phyloP scores from a whole-genome alignment of 2,797 vertebrate species.

The Anas bernieri region DNA sequence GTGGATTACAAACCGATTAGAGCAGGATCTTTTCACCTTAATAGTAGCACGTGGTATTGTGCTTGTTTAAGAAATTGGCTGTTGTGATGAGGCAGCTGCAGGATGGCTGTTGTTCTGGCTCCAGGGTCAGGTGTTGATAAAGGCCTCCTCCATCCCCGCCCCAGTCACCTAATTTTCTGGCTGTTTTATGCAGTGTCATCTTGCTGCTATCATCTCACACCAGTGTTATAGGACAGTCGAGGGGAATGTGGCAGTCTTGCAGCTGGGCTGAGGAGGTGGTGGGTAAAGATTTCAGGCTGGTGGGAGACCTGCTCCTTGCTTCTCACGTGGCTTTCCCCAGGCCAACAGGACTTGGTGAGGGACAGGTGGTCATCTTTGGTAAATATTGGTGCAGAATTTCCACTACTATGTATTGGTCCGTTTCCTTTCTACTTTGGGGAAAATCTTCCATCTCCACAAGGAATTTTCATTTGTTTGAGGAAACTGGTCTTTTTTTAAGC shows the following conservation, averaged over 20 bases:
- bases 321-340: not conserved
- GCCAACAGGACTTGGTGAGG: not conserved
- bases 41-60: not conserved
- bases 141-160: not conserved
- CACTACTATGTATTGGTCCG: not conserved
- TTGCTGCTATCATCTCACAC: accelerated
- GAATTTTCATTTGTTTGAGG: not conserved
- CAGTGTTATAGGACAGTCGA: not conserved
- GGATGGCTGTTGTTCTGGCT: not conserved
- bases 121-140: not conserved
- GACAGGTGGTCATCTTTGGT: not conserved
- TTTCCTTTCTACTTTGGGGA: not conserved
- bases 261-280: accelerated
- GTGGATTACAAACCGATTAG: not conserved
- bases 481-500: not conserved
- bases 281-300: not conserved
- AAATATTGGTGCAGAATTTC: not conserved
- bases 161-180: not conserved
- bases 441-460: not conserved
- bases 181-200: not conserved
- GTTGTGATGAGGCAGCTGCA: not conserved
- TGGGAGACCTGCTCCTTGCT: not conserved
- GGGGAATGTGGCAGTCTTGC: not conserved
- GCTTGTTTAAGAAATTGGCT: not conserved
- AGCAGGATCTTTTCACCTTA: not conserved